phyloP scores from a whole-genome alignment of 2,113 vertebrate species.

The Triplophysa siluroides region DNA sequence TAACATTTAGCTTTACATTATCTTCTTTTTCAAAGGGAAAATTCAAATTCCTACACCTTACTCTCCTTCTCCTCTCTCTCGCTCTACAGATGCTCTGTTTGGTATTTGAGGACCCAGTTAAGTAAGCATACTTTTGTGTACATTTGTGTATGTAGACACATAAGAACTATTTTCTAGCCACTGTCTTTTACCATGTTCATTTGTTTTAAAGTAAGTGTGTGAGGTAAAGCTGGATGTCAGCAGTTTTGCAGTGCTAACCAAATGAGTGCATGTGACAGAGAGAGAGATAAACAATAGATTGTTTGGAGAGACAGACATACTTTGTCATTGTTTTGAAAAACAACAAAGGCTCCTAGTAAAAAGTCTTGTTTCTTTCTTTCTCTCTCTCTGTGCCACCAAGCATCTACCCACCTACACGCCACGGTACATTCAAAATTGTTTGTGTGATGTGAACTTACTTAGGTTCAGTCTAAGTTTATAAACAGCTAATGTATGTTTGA shows the following conservation, averaged over 20 bases:
- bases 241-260: background rate
- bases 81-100: background rate
- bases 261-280: constrained; percentile 40
- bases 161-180: background rate
- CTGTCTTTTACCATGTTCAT: background rate
- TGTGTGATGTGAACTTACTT: background rate
- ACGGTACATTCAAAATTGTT: background rate
- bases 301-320: background rate
- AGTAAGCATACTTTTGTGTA: constrained; percentile 12
- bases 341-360: background rate
- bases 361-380: background rate
- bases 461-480: background rate
- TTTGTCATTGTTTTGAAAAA: too few relatives aligned
- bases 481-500: background rate
- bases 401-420: background rate
- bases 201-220: constrained; percentile 1
- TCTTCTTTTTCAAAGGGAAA: background rate
- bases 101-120: background rate
- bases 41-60: constrained; percentile 3
- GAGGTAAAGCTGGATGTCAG: constrained; percentile 37
- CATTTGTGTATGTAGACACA: background rate
- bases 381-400: background rate
- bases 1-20: constrained; percentile 1
- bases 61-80: constrained; percentile 21
- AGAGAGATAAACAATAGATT: background rate